Percentiles rank a stretch among this genome's conserved stretches.
phyloP scores from a whole-genome alignment of 2,888 invertebrate species.

The Nymphalis urticae region DNA sequence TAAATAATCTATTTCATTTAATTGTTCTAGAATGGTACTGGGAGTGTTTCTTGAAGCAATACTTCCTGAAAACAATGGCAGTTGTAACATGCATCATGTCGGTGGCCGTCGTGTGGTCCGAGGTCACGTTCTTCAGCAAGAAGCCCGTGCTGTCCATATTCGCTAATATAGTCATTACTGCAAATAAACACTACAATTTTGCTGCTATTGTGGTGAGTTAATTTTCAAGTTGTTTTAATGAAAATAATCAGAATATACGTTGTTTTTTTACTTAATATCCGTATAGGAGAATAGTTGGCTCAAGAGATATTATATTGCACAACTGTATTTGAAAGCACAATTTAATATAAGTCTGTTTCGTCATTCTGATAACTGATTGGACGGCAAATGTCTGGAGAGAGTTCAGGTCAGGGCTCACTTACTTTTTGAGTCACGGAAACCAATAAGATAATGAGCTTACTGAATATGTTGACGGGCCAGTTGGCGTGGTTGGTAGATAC shows the following conservation, averaged over 20 bases:
- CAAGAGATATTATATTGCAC: not conserved
- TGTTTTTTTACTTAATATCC: not conserved
- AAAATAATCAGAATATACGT: not conserved
- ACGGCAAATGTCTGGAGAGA: too few relatives aligned
- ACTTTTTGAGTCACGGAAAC: too few relatives aligned
- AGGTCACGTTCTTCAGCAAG: conserved; percentile 98
- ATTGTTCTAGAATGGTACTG: conserved; percentile 94
- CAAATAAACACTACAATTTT: conserved; percentile 92
- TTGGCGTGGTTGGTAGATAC: too few relatives aligned
- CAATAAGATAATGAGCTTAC: too few relatives aligned
- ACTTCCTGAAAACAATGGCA: conserved; percentile 88
- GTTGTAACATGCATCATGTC: conserved; percentile 89
- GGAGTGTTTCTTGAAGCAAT: conserved; percentile 91
- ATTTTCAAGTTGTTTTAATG: too few relatives aligned
- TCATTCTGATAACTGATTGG: too few relatives aligned
- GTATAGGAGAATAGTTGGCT: too few relatives aligned
- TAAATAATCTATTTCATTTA: not conserved
- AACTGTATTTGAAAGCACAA: too few relatives aligned
- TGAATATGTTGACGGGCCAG: too few relatives aligned
- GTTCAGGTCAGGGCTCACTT: too few relatives aligned
- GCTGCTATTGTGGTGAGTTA: conserved; percentile 92
- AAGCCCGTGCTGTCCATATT: conserved; percentile 96
- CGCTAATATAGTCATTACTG: conserved; percentile 94
- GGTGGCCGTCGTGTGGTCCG: conserved; percentile 98
- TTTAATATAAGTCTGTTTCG: too few relatives aligned